Conservation (phyloP, 2,797 vertebrate species). For the Aldrovandia affinis region DNA sequence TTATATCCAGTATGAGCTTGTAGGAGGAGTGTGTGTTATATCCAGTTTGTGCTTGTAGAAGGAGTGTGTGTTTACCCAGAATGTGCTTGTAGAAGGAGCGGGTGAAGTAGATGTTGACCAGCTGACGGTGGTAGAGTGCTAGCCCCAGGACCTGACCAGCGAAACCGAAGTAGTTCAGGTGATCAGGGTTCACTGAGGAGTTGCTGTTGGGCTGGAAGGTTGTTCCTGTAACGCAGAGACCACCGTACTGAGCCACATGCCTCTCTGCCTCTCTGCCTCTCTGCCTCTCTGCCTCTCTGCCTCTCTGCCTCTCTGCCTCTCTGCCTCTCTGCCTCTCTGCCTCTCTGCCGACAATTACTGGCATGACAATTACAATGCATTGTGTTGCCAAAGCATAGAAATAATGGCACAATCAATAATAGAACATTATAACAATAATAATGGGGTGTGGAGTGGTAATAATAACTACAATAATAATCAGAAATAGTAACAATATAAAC, state of each 20-base stretch:
- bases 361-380: too few species aligned
- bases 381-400: too few species aligned
- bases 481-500: too few species aligned
- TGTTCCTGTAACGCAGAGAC: constrained; percentile 76
- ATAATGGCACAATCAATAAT: too few species aligned
- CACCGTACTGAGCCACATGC: constrained; percentile 25
- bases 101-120: constrained; percentile 99
- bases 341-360: too few species aligned
- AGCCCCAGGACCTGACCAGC: constrained; percentile 96
- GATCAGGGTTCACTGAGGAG: constrained; percentile 97
- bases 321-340: too few species aligned
- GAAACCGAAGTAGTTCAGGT: constrained; percentile 95
- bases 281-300: not conserved
- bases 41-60: constrained; percentile 53
- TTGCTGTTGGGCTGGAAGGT: constrained; percentile 99
- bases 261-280: not conserved
- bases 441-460: too few species aligned
- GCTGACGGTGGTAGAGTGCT: constrained; percentile 92
- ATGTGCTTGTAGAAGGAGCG: constrained; percentile 99
- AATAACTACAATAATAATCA: too few species aligned
- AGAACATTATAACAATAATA: too few species aligned
- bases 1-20: too few species aligned
- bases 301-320: too few species aligned
- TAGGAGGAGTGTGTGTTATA: too few species aligned
- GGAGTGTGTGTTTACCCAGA: constrained; percentile 77